A percentile compares a stretch with the other conserved stretches of the same genome.
These are phyloP conservation scores for Drosophila pseudotalamancana DNA, from an alignment of 2,888 invertebrate genomes.

Conservation along the genomic window DNA sequence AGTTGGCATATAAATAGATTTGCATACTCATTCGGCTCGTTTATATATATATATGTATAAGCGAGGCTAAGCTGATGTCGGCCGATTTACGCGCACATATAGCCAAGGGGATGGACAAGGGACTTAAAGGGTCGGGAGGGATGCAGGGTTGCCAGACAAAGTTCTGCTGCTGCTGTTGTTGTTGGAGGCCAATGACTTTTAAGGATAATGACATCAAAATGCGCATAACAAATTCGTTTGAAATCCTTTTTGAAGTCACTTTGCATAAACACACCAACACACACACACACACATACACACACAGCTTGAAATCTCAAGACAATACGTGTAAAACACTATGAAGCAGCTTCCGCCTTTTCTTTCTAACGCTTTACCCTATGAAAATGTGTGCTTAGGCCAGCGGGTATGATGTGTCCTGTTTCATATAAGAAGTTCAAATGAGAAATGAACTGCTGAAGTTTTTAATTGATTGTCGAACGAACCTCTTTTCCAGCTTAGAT, in stretches of 20 bases:
- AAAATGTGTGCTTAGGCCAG: not conserved
- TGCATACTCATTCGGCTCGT: slow-evolving; percentile 53
- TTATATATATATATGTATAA: slow-evolving; percentile 21
- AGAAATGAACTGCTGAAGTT: too few species aligned
- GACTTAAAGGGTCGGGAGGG: not conserved
- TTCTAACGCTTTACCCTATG: not conserved
- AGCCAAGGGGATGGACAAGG: not conserved
- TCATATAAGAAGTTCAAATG: too few species aligned
- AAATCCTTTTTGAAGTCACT: slow-evolving; percentile 69
- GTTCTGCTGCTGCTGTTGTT: slow-evolving; percentile 4
- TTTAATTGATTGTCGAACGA: too few species aligned
- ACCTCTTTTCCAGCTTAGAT: too few species aligned
- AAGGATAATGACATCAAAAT: slow-evolving; percentile 75
- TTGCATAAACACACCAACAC: slow-evolving; percentile 53
- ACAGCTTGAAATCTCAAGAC: slow-evolving; percentile 43
- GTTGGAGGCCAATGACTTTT: slow-evolving; percentile 67
- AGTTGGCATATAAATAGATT: slow-evolving; percentile 68
- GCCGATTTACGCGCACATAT: slow-evolving; percentile 13
- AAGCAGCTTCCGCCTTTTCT: slow-evolving; percentile 1
- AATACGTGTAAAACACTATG: slow-evolving; percentile 21
- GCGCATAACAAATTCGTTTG: slow-evolving; percentile 74
- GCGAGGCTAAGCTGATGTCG: slow-evolving; percentile 32
- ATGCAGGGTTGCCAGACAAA: slow-evolving; percentile 6
- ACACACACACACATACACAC: not conserved
- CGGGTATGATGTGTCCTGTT: not conserved